A percentile compares a stretch with the other conserved stretches of the same genome.
Conservation (phyloP, 2,888 invertebrate genomes). For the Galerucella pusilla region DNA sequence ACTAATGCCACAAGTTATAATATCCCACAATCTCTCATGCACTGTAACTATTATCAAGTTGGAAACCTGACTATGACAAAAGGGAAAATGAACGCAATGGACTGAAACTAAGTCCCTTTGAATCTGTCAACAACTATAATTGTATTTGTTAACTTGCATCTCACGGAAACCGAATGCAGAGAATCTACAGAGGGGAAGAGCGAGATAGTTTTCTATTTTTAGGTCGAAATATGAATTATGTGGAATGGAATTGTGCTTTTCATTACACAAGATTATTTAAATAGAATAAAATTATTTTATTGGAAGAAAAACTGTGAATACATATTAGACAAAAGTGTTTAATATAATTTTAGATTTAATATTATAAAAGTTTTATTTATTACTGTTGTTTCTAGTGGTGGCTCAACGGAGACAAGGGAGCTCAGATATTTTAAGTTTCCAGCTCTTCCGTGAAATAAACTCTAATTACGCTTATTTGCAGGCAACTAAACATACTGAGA, state of each 20-base stretch:
- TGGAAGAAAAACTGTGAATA: no score
- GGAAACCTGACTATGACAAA: slow-evolving; percentile 5
- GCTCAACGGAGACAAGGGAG: no score
- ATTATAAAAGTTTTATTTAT: no score
- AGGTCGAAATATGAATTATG: background rate
- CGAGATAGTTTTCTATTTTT: slow-evolving; percentile 7
- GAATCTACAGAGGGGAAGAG: slow-evolving; percentile 8
- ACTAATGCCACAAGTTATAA: background rate
- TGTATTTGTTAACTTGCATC: slow-evolving; percentile 33
- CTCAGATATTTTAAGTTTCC: no score
- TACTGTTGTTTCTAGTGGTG: no score
- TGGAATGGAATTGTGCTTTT: background rate
- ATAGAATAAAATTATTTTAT: background rate
- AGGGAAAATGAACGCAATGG: slow-evolving; percentile 29
- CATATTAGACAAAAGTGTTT: no score
- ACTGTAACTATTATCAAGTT: background rate
- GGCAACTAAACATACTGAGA: no score
- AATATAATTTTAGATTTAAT: no score
- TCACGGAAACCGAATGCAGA: slow-evolving; percentile 26
- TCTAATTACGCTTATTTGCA: no score
- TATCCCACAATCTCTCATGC: background rate
- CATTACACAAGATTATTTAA: background rate
- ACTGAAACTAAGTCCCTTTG: slow-evolving; percentile 31
- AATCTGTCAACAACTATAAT: slow-evolving; percentile 25
- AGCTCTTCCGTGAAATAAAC: no score